Evolutionary conservation across 2,888 invertebrate genomes (phyloP), one percentile per base, ranked within the genome.

Genomic region (Phrixothrix hirtus): DNA sequence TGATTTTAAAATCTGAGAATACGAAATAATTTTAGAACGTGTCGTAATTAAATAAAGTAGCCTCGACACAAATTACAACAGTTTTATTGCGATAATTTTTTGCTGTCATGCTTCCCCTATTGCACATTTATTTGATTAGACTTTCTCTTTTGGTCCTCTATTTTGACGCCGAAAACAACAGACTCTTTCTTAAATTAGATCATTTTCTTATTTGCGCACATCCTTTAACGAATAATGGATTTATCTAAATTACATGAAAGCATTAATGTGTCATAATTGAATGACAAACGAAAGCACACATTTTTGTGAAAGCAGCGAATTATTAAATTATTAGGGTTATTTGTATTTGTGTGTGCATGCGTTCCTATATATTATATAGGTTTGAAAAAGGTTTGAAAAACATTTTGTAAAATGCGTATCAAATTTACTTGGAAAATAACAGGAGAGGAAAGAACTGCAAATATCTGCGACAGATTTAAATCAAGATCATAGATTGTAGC

Each of bases 61-160:
- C 16, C 25, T 21, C 17, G 21, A 10, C 21, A 36, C 36, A 17
- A 36, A 21, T 10, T 12, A 36, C 5, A 2, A 6, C 36, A 1
- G 17, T 12, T 21, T 36, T 21, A 36, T 3, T 21, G 21, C 21
- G 21, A 47, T 47, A 41, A 39, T 47, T 47, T 47, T 47, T 34
- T 47, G 32, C 47, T 34, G 32, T 32, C 39, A 34, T 47, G 34
- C 31, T 34, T 34, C 26, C 39, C 32, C 34, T 41, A 41, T 39
- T 47, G 39, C 47, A 34, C 39, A 47, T 41, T 47, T 41, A 47
- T 47, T 47, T 47, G 38, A 47, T 47, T 47, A 47, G 16, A 27
- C 35, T 27, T 34, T 41, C 21, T 32, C 34, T 39, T 47, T 35
- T 16, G 27, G 27, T 15, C 32, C 21, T 27, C 32, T 29, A 41